These are phyloP conservation scores for Notothenia rossii DNA, from an alignment of 2,113 vertebrate species.

Conservation along the genomic window DNA sequence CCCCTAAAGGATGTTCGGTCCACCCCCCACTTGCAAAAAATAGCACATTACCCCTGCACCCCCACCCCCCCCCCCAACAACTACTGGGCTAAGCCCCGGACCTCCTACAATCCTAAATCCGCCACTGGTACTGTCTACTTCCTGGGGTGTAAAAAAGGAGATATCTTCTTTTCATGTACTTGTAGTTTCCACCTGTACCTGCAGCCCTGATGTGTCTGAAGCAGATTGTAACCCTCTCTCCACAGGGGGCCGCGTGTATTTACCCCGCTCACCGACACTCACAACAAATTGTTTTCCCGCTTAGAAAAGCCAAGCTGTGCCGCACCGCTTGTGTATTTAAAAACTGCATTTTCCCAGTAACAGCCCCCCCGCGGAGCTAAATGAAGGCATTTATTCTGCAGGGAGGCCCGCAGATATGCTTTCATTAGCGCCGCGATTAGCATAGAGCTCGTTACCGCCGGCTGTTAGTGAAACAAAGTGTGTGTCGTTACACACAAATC, in stretches of 20 bases:
- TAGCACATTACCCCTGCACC: no score
- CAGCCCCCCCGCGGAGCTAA: conserved; percentile 79
- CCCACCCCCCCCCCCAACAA: no score
- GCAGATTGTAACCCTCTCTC: no score
- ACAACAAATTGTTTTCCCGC: conserved; percentile 65
- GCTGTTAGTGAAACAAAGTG: conserved; percentile 70
- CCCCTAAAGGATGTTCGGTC: no score
- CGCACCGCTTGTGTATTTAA: conserved; percentile 80
- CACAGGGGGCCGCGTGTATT: background rate
- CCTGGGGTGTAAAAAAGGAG: no score
- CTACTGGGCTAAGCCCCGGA: no score
- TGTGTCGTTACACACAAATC: conserved; percentile 72
- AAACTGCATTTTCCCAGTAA: conserved; percentile 68
- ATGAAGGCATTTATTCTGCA: conserved; percentile 78
- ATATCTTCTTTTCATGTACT: no score
- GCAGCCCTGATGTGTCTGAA: no score
- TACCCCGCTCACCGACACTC: conserved; percentile 48
- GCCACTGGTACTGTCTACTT: no score
- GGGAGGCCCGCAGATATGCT: conserved; percentile 78
- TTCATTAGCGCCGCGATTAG: conserved; percentile 83
- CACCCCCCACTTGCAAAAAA: no score
- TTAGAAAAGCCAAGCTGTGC: conserved; percentile 66
- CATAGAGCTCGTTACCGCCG: conserved; percentile 80
- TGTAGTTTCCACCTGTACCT: no score
- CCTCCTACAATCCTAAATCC: no score